Evolutionary conservation across 1,140 invertebrate genomes (phyloP).

Genomic region (Patella vulgata): DNA sequence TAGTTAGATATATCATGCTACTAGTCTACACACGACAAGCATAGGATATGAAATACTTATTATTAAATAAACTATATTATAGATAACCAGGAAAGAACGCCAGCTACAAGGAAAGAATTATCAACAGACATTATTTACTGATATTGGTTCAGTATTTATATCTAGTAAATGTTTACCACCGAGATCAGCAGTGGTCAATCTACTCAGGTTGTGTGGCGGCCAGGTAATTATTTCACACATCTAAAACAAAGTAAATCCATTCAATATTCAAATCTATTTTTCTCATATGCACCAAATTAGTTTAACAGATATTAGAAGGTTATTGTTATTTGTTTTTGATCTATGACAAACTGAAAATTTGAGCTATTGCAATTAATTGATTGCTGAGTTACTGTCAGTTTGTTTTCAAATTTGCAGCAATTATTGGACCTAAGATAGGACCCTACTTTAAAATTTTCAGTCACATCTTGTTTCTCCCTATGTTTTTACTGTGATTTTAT

Average conservation of each 20-base stretch:
- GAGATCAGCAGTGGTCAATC: conserved; percentile 35
- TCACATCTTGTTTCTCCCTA: no score
- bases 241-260: neutral
- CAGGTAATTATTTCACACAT: conserved; percentile 36
- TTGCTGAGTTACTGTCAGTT: no score
- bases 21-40: no score
- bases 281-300: neutral
- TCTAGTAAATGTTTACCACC: conserved; percentile 44
- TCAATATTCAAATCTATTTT: neutral
- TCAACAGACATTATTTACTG: conserved; percentile 30
- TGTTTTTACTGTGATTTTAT: no score
- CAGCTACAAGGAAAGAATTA: conserved; percentile 23
- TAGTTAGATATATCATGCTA: no score
- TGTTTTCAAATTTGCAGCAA: no score
- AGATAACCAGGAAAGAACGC: conserved; percentile 35
- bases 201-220: conserved; percentile 50
- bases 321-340: neutral
- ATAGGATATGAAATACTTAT: no score
- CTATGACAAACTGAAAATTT: neutral
- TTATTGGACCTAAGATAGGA: no score
- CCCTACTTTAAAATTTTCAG: no score
- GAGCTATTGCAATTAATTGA: neutral
- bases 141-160: conserved; percentile 42
- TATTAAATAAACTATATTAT: no score
- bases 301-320: neutral